A percentile compares a stretch with the other conserved stretches of the same genome.
Conservation (phyloP, 2,797 vertebrate species). For the Agapornis canus region DNA sequence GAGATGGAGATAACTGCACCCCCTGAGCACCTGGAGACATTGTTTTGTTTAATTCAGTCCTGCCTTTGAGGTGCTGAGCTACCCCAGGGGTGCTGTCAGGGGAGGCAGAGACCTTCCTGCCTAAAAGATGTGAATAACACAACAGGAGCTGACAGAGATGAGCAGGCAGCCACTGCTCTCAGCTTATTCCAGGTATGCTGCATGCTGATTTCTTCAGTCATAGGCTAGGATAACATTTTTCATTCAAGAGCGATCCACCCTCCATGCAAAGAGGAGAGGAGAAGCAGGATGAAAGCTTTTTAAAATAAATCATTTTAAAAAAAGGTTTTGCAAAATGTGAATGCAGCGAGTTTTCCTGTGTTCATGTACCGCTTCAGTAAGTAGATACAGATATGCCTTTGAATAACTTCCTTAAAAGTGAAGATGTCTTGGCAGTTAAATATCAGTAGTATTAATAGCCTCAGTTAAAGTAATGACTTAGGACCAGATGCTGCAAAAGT, state of each 20-base stretch:
- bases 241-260: not conserved
- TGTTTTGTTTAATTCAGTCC: not conserved
- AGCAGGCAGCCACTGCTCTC: not conserved
- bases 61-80: not conserved
- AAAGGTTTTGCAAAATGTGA: not conserved
- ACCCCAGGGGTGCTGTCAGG: not conserved
- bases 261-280: not conserved
- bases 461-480: not conserved
- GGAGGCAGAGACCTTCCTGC: not conserved
- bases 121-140: not conserved
- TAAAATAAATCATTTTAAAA: fast-evolving
- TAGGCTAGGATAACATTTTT: not conserved
- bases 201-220: not conserved
- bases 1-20: not conserved
- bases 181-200: not conserved
- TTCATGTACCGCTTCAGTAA: not conserved
- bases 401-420: constrained; percentile 3
- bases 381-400: not conserved
- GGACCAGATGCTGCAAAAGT: not conserved
- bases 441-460: not conserved
- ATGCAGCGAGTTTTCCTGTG: not conserved
- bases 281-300: not conserved
- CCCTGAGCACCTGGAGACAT: fast-evolving
- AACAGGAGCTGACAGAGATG: not conserved
- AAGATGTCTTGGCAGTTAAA: not conserved